Base-by-base conservation (phyloP, 1,140 invertebrate genomes). In the Macrocentrus cingulum region DNA sequence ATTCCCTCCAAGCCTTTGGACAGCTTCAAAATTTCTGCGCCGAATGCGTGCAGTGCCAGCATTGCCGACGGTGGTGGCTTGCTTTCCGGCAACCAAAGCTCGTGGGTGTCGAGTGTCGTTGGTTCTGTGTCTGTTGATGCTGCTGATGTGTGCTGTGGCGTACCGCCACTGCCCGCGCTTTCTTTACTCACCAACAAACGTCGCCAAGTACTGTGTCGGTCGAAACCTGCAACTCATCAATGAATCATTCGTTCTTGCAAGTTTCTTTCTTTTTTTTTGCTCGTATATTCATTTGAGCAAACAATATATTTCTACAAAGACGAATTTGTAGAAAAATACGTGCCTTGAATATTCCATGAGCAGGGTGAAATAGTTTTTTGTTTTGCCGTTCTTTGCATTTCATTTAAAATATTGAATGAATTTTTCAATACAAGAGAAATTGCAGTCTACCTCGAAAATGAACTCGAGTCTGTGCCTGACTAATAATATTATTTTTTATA, bases 81-180 rank as follows among this genome's bases (percentile, higher is more conserved):
- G 41, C 87, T 85, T 61, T 91, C 89, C 46, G 88, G 88, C 32
- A 91, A 78, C 89, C 89, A 91, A 2, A 91, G 81, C 63, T 91
- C 89, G 70, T 90, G 87, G 9, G 87, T 88, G 70, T 91, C 89
- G 58, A 91, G 76, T 0, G 88, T 90, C 34, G 89, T 89, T 32
- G 91, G 80, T 70, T 92, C 90, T 1, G 89, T 91, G 66, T 91
- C 89, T 0, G 88, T 91, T 7, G 89, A 91, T 2, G 87, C 85
- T 0, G 86, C 87, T 9, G 88, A 90, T 67, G 81, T 83, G 69
- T 89, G 87, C 56, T 83, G 82, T n/a, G 87, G 85, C 13, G 86
- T 88, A 0, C 82, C 56, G 79, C 68, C 56, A 54, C 69, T 71
- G 8, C 73, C 71, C 13, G 61, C 64, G 20, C 61, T 64, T 50